Evolutionary conservation across 2,113 vertebrate species (phyloP).

Genomic region (Acanthochromis polyacanthus): DNA sequence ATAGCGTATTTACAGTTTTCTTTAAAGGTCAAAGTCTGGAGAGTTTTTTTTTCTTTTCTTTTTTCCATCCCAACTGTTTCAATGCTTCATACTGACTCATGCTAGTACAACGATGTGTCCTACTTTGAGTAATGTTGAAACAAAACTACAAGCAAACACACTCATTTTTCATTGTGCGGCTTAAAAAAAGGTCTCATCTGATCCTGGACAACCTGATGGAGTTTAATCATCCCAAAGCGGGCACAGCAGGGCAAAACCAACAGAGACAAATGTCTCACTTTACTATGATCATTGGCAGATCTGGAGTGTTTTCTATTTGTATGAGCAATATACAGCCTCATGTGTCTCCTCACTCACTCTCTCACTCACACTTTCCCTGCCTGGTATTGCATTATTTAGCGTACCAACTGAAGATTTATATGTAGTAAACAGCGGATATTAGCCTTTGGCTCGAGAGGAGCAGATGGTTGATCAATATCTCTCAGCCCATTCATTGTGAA

Average conservation of each 20-base stretch:
- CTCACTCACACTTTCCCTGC: constrained; percentile 19
- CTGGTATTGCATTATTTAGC: constrained; percentile 60
- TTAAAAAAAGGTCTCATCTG: constrained; percentile 75
- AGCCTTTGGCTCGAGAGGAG: constrained; percentile 59
- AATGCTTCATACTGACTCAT: constrained; percentile 55
- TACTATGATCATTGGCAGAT: constrained; percentile 77
- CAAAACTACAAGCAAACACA: constrained; percentile 73
- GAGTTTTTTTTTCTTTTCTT: constrained; percentile 13
- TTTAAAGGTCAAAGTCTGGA: constrained; percentile 41
- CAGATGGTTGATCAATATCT: constrained; percentile 59
- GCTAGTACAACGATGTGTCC: constrained; percentile 47
- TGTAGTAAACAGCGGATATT: constrained; percentile 62
- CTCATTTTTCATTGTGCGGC: constrained; percentile 70
- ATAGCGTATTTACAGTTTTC: constrained; percentile 49
- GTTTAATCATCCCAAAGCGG: constrained; percentile 75
- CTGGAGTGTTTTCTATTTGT: constrained; percentile 60
- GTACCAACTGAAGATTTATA: constrained; percentile 52
- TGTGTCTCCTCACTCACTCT: constrained; percentile 16
- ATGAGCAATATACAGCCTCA: constrained; percentile 20
- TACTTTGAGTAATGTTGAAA: constrained; percentile 67
- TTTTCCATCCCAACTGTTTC: constrained; percentile 36
- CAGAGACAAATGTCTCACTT: constrained; percentile 83
- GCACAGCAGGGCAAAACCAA: constrained; percentile 65
- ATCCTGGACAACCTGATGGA: constrained; percentile 70
- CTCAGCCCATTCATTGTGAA: constrained; percentile 38